A percentile compares a stretch with the other conserved stretches of the same genome.
phyloP scores from a whole-genome alignment of 2,797 vertebrate genomes.

The Pyrocephalus nanus region DNA sequence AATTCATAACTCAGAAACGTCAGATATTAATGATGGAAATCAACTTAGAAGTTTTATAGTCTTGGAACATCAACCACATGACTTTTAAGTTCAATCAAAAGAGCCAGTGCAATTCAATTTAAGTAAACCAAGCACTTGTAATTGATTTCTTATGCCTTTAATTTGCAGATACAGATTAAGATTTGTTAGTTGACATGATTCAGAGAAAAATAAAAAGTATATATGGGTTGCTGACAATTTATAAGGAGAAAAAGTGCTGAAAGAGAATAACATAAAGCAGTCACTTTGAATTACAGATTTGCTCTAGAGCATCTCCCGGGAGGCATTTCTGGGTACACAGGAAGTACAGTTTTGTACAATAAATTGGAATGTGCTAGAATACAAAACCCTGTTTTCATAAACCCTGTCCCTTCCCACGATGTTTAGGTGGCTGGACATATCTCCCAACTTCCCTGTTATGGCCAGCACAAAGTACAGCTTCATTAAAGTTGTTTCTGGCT shows the following conservation, averaged over 20 bases:
- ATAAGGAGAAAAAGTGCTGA: conserved; percentile 16
- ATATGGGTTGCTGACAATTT: not conserved
- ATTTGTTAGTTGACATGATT: conserved; percentile 12
- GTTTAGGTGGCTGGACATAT: not conserved
- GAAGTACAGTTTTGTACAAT: not conserved
- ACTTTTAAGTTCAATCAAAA: not conserved
- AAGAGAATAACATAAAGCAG: conserved; percentile 20
- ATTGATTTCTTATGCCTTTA: conserved; percentile 23
- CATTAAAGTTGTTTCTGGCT: not conserved
- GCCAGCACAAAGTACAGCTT: not conserved
- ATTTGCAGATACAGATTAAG: conserved; percentile 17
- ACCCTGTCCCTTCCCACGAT: fast-evolving
- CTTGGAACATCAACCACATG: not conserved
- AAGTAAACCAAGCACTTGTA: not conserved
- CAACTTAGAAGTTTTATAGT: not conserved
- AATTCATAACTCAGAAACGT: not conserved
- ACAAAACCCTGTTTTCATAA: not conserved
- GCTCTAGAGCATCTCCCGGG: not conserved
- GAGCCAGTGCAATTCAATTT: not conserved
- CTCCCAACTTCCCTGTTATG: not conserved
- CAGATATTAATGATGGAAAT: conserved; percentile 10
- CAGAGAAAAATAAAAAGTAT: conserved; percentile 1
- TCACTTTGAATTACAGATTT: conserved; percentile 45
- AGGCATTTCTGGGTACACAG: not conserved
- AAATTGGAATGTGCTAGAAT: not conserved